These are phyloP conservation scores for Sialis fuliginosa DNA, from an alignment of 2,888 invertebrate genomes.

Conservation along the genomic window DNA sequence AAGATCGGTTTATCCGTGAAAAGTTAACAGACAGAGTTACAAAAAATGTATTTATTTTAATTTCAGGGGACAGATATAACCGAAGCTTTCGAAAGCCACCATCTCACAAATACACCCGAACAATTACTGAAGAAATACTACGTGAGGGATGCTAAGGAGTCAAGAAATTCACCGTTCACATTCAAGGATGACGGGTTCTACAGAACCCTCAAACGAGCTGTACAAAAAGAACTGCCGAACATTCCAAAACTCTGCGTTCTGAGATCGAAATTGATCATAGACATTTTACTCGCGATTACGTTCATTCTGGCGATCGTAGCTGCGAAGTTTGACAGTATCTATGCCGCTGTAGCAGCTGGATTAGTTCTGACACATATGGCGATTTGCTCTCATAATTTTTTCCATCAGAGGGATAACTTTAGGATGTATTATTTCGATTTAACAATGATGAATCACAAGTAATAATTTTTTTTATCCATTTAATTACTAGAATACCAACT, in stretches of 20 bases:
- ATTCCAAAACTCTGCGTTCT: constrained; percentile 25
- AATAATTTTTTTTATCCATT: no score
- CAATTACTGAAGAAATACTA: constrained; percentile 45
- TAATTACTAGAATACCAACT: no score
- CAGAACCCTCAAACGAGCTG: constrained; percentile 42
- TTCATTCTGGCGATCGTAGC: constrained; percentile 22
- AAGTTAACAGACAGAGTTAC: no score
- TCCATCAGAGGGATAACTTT: constrained; percentile 58
- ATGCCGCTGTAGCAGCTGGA: constrained; percentile 32
- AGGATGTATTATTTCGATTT: constrained; percentile 64
- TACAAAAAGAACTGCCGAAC: constrained; percentile 33
- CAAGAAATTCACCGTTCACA: constrained; percentile 53
- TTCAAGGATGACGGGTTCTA: constrained; percentile 61
- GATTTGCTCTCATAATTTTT: constrained; percentile 55
- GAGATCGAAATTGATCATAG: constrained; percentile 24
- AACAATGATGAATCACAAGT: constrained; percentile 14
- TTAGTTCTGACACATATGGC: constrained; percentile 36
- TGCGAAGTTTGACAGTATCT: constrained; percentile 20
- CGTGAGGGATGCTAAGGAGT: constrained; percentile 38
- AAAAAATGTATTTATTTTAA: not conserved
- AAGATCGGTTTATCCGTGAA: no score
- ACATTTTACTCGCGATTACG: constrained; percentile 21
- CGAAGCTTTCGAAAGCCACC: constrained; percentile 60
- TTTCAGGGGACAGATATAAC: constrained; percentile 61
- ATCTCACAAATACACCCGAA: constrained; percentile 38